Evolutionary conservation across 2,888 invertebrate species (phyloP), one percentile per base, ranked within the genome.

Genomic region (Ormyrus thymus): DNA sequence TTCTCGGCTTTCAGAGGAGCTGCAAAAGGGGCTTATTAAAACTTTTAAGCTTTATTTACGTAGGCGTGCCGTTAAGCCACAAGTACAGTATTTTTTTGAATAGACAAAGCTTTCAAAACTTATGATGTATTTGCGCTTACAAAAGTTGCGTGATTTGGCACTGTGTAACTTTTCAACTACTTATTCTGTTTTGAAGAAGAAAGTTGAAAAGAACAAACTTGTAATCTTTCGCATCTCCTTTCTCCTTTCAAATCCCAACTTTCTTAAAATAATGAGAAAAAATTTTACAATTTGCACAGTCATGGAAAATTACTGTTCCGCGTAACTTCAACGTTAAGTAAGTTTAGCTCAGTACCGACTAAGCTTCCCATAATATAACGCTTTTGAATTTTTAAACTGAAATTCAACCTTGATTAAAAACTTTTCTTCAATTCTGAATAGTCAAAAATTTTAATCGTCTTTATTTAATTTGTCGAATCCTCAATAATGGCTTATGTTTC

Each of bases 141-240:
- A 43, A 53, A 55, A 55, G 55, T 68, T 68, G 45, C 55, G n/a
- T 55, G 68, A 53, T 53, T 68, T 55, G 66, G 7, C n/a, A 50
- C 10, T 55, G 55, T 68, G 55, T 11, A 68, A 55, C 55, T 55
- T 68, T 45, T 45, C 13, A 68, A 55, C 55, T 68, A 68, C 68
- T 68, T 68, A 68, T 68, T 53, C 68, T 55, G 68, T 55, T 68
- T 68, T 68, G 45, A 43, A 45, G 43, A n/a, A 66, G 50, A 15
- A 50, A 71, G 61, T 51, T 71, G 15, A 53, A 53, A 51, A 50
- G 71, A 71, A 61, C 6, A 71, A 71, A 59, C 50, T 61, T 50
- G 45, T 43, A 48, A 71, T 43, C 59, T 50, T 11, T 15, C 13
- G 10, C n/a, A 61, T 11, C 10, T 69, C 13, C 58, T 48, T 11